phyloP scores from a whole-genome alignment of 2,113 vertebrate genomes.

The Balaenoptera acutorostrata region DNA sequence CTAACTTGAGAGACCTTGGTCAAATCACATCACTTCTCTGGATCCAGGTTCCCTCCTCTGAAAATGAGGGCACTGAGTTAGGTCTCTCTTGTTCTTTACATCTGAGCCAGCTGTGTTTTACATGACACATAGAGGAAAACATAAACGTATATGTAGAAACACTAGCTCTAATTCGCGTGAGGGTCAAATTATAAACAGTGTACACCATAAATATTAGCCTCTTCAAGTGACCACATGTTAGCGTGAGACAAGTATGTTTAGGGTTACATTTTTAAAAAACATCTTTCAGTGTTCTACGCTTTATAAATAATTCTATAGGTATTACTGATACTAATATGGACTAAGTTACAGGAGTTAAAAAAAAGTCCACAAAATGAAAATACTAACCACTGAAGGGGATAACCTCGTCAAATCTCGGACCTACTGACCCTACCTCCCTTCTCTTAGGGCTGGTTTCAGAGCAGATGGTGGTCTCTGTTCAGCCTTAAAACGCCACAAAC shows the following conservation, averaged over 20 bases:
- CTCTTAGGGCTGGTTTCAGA: background rate
- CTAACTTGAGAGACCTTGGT: background rate
- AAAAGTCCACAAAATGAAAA: background rate
- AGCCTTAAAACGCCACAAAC: background rate
- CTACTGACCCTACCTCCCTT: background rate
- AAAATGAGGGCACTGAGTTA: slow-evolving; percentile 27
- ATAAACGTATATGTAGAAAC: background rate
- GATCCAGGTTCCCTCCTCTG: background rate
- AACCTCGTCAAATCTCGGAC: background rate
- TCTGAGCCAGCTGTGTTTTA: background rate
- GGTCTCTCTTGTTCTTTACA: background rate
- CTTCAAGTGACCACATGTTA: background rate
- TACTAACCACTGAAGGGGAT: background rate
- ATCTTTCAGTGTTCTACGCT: background rate
- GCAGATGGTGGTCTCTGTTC: background rate
- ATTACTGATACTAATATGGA: background rate
- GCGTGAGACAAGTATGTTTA: background rate
- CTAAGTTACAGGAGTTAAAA: background rate
- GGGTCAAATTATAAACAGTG: background rate
- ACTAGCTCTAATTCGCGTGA: background rate
- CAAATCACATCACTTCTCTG: background rate
- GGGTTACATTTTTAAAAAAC: background rate
- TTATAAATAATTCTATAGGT: background rate
- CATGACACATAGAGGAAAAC: background rate
- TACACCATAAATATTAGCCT: background rate